phyloP scores from a whole-genome alignment of 2,797 vertebrate genomes.

The Vespertilio murinus region DNA sequence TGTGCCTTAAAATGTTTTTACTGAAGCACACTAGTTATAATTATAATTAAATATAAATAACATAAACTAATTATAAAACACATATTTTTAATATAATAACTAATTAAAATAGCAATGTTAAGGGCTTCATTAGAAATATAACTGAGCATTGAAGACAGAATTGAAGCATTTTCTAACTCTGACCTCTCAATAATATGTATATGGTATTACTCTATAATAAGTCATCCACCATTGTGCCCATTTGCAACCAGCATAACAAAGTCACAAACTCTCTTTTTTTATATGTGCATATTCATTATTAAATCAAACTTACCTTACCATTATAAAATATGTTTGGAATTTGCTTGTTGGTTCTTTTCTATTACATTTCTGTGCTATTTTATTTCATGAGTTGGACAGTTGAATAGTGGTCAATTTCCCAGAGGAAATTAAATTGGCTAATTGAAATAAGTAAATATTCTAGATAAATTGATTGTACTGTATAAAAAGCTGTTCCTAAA shows the following conservation, averaged over 20 bases:
- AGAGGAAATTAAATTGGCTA: no score
- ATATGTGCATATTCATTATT: neutral
- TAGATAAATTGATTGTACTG: no score
- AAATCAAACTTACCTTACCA: neutral
- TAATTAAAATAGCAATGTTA: neutral
- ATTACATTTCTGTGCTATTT: neutral
- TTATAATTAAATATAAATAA: neutral
- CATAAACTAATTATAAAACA: neutral
- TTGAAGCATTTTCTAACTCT: neutral
- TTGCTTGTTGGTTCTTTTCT: neutral
- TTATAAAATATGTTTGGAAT: neutral
- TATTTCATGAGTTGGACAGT: neutral
- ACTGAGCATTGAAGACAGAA: conserved; percentile 9
- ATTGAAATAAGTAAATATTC: no score
- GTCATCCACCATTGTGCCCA: neutral
- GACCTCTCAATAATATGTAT: neutral
- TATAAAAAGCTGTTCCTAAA: no score
- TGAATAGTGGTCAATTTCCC: no score
- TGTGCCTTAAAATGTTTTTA: neutral
- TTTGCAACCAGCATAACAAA: neutral
- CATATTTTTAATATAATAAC: neutral
- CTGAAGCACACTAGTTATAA: neutral
- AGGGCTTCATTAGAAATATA: neutral
- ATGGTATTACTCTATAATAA: neutral
- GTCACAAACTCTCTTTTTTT: neutral